A percentile compares a stretch with the other conserved stretches of the same genome.
These are phyloP conservation scores for Cerastis rubricosa DNA, from an alignment of 2,888 invertebrate species.

Conservation along the genomic window DNA sequence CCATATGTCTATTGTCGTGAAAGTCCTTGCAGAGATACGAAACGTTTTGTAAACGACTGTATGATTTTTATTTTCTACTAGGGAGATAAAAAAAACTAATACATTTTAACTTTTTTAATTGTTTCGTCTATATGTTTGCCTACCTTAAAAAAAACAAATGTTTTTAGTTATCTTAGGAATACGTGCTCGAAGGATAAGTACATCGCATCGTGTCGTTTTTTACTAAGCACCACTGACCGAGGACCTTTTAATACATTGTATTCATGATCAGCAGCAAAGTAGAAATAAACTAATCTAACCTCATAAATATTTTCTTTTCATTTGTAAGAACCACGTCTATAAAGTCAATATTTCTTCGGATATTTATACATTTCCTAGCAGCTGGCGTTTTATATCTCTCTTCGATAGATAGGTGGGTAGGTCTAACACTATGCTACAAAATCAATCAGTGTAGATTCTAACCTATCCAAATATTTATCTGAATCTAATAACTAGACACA, in stretches of 20 bases:
- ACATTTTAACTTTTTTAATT: no score
- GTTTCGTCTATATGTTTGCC: no score
- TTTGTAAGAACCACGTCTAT: conserved; percentile 17
- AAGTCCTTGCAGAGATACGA: not conserved
- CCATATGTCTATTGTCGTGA: not conserved
- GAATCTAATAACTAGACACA: conserved; percentile 18
- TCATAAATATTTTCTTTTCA: conserved; percentile 13
- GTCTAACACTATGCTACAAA: not conserved
- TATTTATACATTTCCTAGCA: conserved; percentile 1
- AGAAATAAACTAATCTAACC: not conserved
- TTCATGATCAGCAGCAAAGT: conserved; percentile 35
- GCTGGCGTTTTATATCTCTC: not conserved
- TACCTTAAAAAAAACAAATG: not conserved
- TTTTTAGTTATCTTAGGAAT: not conserved
- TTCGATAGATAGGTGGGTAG: not conserved
- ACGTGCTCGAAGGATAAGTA: no score
- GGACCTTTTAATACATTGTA: conserved; percentile 24
- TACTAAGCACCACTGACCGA: no score
- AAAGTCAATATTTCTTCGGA: not conserved
- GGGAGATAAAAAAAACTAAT: no score
- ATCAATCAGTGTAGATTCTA: conserved; percentile 6
- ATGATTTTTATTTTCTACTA: not conserved
- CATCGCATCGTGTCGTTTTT: no score
- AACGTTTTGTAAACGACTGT: not conserved
- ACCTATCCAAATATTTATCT: conserved; percentile 30